Conservation (phyloP, 2,797 vertebrate genomes). For the Lithobates pipiens region DNA sequence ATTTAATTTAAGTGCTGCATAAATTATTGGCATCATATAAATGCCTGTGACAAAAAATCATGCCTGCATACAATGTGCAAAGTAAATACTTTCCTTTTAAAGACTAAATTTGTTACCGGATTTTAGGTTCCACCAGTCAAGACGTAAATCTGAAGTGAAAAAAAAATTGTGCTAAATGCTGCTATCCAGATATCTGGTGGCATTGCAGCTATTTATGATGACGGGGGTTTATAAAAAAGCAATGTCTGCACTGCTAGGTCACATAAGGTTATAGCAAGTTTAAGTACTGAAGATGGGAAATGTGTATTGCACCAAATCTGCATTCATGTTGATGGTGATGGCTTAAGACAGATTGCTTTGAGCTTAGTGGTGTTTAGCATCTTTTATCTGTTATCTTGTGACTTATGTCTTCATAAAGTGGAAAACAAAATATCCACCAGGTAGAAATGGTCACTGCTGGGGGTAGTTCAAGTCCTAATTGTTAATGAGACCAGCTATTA, state of each 20-base stretch:
- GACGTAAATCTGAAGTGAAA: too few relatives aligned
- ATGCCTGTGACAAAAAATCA: too few relatives aligned
- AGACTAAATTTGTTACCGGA: too few relatives aligned
- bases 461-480: neutral
- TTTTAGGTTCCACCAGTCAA: too few relatives aligned
- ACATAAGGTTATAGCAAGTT: constrained; percentile 18
- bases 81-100: too few relatives aligned
- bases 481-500: too few relatives aligned
- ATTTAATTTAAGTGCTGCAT: too few relatives aligned
- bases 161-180: neutral
- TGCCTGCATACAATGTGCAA: too few relatives aligned
- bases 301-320: constrained; percentile 8
- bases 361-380: neutral
- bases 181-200: neutral
- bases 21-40: too few relatives aligned
- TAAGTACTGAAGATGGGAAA: constrained; percentile 2
- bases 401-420: neutral
- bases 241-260: neutral
- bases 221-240: constrained; percentile 8
- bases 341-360: constrained; percentile 36
- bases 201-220: neutral
- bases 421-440: neutral
- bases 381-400: neutral
- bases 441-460: neutral
- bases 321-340: constrained; percentile 30